phyloP scores from a whole-genome alignment of 2,797 vertebrate genomes.

The Spea hammondii region DNA sequence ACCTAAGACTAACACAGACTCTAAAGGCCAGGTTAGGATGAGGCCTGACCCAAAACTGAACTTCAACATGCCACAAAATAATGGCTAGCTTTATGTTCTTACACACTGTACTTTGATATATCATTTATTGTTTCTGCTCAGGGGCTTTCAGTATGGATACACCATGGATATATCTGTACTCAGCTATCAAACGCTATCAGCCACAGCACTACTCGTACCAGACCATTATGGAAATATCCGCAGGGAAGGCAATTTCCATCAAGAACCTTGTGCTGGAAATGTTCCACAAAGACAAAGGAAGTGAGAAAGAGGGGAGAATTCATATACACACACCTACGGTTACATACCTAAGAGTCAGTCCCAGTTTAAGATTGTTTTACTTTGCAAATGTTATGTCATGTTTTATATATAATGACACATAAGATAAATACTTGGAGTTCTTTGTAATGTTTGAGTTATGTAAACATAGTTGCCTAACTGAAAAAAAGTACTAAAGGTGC shows the following conservation, averaged over 20 bases:
- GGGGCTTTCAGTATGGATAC: slow-evolving; percentile 79
- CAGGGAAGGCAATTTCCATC: slow-evolving; percentile 74
- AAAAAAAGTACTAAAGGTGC: too few relatives aligned
- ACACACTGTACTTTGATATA: too few relatives aligned
- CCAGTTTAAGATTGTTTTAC: slow-evolving; percentile 21
- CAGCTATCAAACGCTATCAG: slow-evolving; percentile 72
- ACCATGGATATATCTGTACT: slow-evolving; percentile 77
- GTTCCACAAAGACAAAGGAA: slow-evolving; percentile 67
- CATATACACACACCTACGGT: slow-evolving; percentile 70
- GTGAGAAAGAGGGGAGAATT: slow-evolving; percentile 72
- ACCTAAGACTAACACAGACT: too few relatives aligned
- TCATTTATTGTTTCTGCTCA: slow-evolving; percentile 49
- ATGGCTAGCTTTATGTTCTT: too few relatives aligned
- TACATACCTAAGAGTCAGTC: slow-evolving; percentile 75
- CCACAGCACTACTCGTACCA: slow-evolving; percentile 68
- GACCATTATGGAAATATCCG: slow-evolving; percentile 70
- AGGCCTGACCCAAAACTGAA: too few relatives aligned
- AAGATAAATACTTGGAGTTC: too few relatives aligned
- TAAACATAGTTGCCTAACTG: too few relatives aligned
- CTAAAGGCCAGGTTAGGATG: too few relatives aligned
- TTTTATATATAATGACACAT: background rate
- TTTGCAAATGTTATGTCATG: background rate
- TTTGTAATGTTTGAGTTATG: too few relatives aligned
- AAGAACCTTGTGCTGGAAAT: slow-evolving; percentile 72
- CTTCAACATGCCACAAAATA: too few relatives aligned